phyloP scores from a whole-genome alignment of 2,888 invertebrate species.

The Notodonta ziczac region DNA sequence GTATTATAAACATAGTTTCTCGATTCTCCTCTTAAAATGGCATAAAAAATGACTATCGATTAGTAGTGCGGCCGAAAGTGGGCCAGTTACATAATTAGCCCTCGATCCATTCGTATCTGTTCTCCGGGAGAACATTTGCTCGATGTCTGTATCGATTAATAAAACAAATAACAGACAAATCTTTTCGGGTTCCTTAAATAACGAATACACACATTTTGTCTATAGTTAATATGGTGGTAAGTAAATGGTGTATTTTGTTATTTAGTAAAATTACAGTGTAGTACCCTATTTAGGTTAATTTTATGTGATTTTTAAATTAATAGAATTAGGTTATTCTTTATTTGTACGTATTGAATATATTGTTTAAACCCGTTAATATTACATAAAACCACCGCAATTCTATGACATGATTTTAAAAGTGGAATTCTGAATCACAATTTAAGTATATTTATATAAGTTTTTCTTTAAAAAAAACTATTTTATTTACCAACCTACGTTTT shows the following conservation, averaged over 20 bases:
- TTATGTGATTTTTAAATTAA: too few species aligned
- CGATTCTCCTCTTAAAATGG: constrained; percentile 39
- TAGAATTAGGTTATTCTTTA: too few species aligned
- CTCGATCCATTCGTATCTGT: constrained; percentile 57
- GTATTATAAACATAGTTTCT: constrained; percentile 24
- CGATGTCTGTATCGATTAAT: constrained; percentile 59
- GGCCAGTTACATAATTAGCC: constrained; percentile 60
- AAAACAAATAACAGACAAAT: constrained; percentile 55
- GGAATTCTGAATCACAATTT: too few species aligned
- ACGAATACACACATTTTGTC: background rate
- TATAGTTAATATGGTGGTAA: background rate
- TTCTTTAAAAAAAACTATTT: too few species aligned
- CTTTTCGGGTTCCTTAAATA: constrained; percentile 37
- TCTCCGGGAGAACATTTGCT: constrained; percentile 58
- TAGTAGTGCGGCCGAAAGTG: constrained; percentile 49
- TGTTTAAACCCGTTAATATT: too few species aligned
- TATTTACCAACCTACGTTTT: too few species aligned
- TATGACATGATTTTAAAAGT: too few species aligned
- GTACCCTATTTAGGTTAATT: too few species aligned
- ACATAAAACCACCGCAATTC: too few species aligned
- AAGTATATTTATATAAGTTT: too few species aligned
- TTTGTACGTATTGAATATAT: too few species aligned
- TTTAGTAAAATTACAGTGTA: too few species aligned
- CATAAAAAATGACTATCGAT: constrained; percentile 51
- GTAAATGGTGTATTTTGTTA: background rate